phyloP scores from a whole-genome alignment of 2,113 vertebrate species.

The Anser cygnoides region DNA sequence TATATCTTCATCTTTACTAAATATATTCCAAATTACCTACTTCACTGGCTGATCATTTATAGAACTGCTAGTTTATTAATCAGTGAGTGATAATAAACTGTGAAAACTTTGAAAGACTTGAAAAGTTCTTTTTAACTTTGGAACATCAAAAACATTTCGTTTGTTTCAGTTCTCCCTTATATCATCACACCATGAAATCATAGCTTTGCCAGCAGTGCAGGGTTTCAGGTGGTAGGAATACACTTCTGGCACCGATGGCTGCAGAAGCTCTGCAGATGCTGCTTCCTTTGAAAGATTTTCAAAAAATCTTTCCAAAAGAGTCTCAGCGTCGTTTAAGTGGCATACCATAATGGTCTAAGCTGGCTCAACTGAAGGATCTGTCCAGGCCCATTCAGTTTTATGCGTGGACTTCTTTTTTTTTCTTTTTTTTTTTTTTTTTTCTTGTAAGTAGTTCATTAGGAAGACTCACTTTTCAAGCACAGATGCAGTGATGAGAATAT shows the following conservation, averaged over 20 bases:
- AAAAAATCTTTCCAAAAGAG: background rate
- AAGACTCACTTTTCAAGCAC: background rate
- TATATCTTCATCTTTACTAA: background rate
- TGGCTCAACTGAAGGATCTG: background rate
- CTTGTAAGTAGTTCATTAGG: rapidly evolving
- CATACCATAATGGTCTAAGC: background rate
- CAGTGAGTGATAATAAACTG: background rate
- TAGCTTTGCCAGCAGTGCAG: background rate
- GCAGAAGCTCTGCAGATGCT: background rate
- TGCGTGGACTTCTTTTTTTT: background rate
- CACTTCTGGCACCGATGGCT: background rate
- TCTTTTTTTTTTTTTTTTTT: background rate
- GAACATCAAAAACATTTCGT: background rate
- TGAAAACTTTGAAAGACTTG: background rate
- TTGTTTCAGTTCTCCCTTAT: background rate
- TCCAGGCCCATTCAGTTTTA: background rate
- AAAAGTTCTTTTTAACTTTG: background rate
- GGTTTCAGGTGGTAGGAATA: background rate
- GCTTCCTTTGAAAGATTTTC: background rate
- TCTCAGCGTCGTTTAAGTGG: background rate
- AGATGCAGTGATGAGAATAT: background rate
- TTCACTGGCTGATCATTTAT: background rate
- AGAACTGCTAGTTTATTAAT: background rate
- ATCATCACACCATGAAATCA: background rate
- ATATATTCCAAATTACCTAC: background rate